Percentiles rank a stretch among this genome's conserved stretches.
Conservation (phyloP, 2,113 vertebrate genomes). For the Sander vitreus region DNA sequence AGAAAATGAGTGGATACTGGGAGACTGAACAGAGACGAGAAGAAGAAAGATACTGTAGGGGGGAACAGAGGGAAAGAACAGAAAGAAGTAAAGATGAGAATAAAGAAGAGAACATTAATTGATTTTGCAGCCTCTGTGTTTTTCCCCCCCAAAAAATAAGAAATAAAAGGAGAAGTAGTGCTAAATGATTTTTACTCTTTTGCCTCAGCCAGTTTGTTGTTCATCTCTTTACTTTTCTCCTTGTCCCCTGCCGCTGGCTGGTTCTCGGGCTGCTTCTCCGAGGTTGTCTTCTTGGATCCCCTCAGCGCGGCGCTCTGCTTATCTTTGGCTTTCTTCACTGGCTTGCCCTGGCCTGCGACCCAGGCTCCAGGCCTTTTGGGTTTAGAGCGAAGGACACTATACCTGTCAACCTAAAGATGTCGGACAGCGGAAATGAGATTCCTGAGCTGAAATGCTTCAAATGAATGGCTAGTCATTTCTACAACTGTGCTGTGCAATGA, state of each 20-base stretch:
- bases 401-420: conserved; percentile 91
- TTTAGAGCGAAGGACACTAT: conserved; percentile 90
- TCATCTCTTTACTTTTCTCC: conserved; percentile 99
- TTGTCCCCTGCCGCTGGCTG: conserved; percentile 87
- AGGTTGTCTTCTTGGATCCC: conserved; percentile 91
- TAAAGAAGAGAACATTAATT: conserved; percentile 87
- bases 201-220: conserved; percentile 99
- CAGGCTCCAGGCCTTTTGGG: conserved; percentile 90
- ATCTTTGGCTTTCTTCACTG: conserved; percentile 95
- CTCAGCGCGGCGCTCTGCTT: conserved; percentile 88
- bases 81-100: conserved; percentile 33
- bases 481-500: conserved; percentile 33
- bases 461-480: not conserved
- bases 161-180: conserved; percentile 88
- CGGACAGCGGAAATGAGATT: conserved; percentile 61
- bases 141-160: conserved; percentile 53
- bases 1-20: conserved; percentile 18
- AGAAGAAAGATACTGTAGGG: conserved; percentile 19
- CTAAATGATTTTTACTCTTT: conserved; percentile 98
- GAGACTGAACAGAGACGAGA: conserved; percentile 27
- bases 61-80: conserved; percentile 22
- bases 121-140: conserved; percentile 94
- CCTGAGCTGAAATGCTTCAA: conserved; percentile 44
- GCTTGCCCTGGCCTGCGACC: conserved; percentile 88
- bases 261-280: conserved; percentile 83